phyloP scores from a whole-genome alignment of 2,888 invertebrate species.

The Dioctria linearis region DNA sequence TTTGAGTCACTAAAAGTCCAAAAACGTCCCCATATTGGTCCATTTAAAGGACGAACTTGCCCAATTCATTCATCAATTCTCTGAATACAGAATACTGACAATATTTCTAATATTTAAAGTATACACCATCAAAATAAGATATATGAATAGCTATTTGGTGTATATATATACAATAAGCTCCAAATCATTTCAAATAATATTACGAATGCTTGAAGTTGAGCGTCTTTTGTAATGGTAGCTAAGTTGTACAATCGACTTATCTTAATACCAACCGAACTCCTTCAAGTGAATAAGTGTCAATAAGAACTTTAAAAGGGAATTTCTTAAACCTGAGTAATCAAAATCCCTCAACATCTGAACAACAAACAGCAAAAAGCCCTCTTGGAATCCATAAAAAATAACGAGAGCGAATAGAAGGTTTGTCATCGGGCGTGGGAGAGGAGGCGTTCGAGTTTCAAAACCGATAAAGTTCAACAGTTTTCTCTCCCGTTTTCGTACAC shows the following conservation, averaged over 20 bases:
- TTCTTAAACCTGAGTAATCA: conserved; percentile 55
- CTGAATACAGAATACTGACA: too few relatives aligned
- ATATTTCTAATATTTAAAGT: too few relatives aligned
- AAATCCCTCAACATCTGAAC: conserved; percentile 52
- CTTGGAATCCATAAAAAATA: conserved; percentile 54
- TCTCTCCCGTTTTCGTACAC: conserved; percentile 33
- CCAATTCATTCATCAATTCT: too few relatives aligned
- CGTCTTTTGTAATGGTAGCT: conserved; percentile 24
- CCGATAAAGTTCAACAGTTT: conserved; percentile 57
- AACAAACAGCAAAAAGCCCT: conserved; percentile 53
- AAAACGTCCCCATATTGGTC: too few relatives aligned
- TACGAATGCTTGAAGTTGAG: too few relatives aligned
- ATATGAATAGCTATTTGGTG: too few relatives aligned
- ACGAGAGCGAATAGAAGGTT: conserved; percentile 14
- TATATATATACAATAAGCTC: too few relatives aligned
- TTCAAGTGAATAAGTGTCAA: conserved; percentile 52
- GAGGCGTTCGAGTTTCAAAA: conserved; percentile 28
- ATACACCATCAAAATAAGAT: too few relatives aligned
- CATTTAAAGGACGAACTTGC: too few relatives aligned
- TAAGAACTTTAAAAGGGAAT: conserved; percentile 57
- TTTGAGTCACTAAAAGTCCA: too few relatives aligned
- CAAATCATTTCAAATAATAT: too few relatives aligned
- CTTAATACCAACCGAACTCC: conserved; percentile 53
- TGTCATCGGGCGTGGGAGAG: neutral
- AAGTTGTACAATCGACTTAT: conserved; percentile 54